Evolutionary conservation across 2,113 vertebrate species (phyloP), one percentile per base, ranked within the genome.

Genomic region (Terrapene triunguis): DNA sequence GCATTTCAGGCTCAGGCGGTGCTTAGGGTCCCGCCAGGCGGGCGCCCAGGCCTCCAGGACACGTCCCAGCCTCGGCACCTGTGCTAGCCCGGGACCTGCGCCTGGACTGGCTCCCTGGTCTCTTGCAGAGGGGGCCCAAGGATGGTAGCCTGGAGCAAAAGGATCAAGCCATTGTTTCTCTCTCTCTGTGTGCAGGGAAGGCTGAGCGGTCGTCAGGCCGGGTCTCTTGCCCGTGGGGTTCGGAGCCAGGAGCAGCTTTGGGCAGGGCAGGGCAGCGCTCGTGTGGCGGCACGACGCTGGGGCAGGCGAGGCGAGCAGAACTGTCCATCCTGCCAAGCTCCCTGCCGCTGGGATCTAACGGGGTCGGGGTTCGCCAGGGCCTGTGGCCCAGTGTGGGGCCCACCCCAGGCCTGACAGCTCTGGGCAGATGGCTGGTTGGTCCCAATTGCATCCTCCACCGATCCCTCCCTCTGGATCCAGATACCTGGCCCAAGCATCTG

Each of bases 271-370:
- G 9, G 24, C 55, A 12, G 55, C 5, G 6, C 17, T 53, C 17
- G 16, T 2, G 6, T 19, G 51, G 51, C 2, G 2, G 17, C 51
- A 53, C 17, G 17, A 19, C 2, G 2, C 51, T 6, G 17, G 51
- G 51, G 5, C 17, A 19, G 51, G 51, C 50, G 13, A 50, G 50
- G 24, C 10, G 24, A 57, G 24, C 24, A 25, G 55, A 57, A 57
- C 24, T 0, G 16, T n/a, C 35, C 57, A 29, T 12, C 57, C 25
- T 12, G 27, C 27, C 35, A 8, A n/a, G 35, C 35, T 69, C 35
- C 32, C 62, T 65, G 32, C 62, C 10, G 65, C 65, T 72, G 65
- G 65, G n/a, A 38, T 72, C n/a, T 38, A 72, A n/a, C 19, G 2
- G 13, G 19, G 4, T 69, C 3, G 9, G n/a, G 65, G 8, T 72